These are phyloP conservation scores for Agapornis canus DNA, from an alignment of 2,797 vertebrate species.

Conservation along the genomic window DNA sequence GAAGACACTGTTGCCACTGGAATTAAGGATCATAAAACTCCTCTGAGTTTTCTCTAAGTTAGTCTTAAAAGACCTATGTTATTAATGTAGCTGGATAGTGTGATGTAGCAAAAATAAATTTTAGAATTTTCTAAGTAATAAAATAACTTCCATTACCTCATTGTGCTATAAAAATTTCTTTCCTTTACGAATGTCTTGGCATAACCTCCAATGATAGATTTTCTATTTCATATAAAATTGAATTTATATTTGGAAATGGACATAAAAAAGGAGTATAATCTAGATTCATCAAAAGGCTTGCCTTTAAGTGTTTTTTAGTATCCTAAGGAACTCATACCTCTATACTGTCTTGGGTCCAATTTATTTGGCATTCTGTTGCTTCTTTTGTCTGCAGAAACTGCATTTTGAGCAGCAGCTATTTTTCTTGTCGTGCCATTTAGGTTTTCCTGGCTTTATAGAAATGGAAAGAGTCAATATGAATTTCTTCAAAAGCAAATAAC, in stretches of 20 bases:
- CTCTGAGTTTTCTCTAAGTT: not conserved
- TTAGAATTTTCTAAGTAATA: not conserved
- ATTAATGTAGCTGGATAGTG: not conserved
- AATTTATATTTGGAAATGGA: not conserved
- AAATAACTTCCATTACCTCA: not conserved
- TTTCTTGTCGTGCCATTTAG: not conserved
- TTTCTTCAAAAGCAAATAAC: not conserved
- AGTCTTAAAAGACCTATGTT: not conserved
- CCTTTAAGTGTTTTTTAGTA: not conserved
- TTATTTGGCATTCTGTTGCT: not conserved
- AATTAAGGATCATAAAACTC: not conserved
- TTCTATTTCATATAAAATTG: not conserved
- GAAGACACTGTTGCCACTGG: not conserved
- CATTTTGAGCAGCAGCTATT: not conserved
- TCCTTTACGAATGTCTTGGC: not conserved
- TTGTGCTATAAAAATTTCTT: not conserved
- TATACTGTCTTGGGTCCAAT: not conserved
- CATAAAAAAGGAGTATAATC: accelerated
- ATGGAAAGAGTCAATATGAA: not conserved
- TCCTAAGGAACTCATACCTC: not conserved
- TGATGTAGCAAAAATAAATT: not conserved
- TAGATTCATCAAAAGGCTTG: not conserved
- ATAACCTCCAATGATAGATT: not conserved
- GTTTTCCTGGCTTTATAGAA: not conserved
- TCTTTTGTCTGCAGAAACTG: not conserved